Percentiles rank a stretch among this genome's conserved stretches.
phyloP scores from a whole-genome alignment of 2,113 vertebrate species.

The Malaclemys terrapin region DNA sequence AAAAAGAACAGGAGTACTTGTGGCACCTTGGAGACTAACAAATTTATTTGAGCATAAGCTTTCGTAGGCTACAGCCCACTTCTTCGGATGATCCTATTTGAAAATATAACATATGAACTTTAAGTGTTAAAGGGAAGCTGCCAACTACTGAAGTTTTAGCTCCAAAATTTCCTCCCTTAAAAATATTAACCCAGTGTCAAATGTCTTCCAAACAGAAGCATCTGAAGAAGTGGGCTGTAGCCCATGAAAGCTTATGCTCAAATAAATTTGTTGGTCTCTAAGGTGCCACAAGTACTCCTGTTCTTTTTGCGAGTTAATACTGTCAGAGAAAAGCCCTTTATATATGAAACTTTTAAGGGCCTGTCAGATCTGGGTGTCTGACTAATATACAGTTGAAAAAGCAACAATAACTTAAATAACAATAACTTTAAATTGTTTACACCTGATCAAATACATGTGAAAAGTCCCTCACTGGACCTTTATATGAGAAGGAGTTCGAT shows the following conservation, averaged over 20 bases:
- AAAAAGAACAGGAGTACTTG: too few relatives aligned
- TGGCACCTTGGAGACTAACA: too few relatives aligned
- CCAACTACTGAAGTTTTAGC: background rate
- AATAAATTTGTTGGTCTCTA: too few relatives aligned
- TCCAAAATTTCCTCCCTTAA: background rate
- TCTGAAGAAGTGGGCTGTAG: too few relatives aligned
- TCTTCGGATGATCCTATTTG: background rate
- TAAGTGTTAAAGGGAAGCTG: background rate
- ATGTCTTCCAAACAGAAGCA: background rate
- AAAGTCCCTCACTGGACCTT: background rate
- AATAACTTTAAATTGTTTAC: background rate
- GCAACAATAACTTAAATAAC: background rate
- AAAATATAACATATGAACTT: background rate
- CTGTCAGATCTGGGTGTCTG: conserved; percentile 16
- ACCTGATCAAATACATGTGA: background rate
- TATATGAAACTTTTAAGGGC: conserved; percentile 6
- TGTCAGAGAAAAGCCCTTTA: background rate
- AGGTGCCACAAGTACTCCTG: too few relatives aligned
- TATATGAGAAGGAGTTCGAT: background rate
- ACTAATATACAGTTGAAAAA: conserved; percentile 35
- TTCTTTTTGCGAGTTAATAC: background rate
- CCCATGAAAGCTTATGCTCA: too few relatives aligned
- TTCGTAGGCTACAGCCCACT: too few relatives aligned
- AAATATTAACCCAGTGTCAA: background rate
- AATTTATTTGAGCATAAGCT: too few relatives aligned